phyloP scores from a whole-genome alignment of 2,113 vertebrate species.

The Sialia sialis region DNA sequence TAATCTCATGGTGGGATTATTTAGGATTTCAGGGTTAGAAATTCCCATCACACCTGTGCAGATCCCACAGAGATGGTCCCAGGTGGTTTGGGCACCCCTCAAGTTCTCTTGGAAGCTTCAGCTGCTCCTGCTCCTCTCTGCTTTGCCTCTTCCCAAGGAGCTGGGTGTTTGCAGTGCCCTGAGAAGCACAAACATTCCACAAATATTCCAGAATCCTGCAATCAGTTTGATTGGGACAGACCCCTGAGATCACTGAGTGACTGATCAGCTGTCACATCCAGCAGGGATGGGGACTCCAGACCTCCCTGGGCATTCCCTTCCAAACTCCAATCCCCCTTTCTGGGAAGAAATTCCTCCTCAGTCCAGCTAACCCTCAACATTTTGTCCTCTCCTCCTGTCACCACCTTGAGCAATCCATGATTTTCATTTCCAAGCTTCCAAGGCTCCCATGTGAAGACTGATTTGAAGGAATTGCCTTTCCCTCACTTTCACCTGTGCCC shows the following conservation, averaged over 20 bases:
- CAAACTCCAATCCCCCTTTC: not conserved
- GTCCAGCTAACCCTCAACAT: not conserved
- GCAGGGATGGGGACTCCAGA: not conserved
- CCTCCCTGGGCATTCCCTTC: not conserved
- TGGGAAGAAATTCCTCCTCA: not conserved
- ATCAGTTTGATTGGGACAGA: not conserved
- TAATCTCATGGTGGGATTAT: not conserved
- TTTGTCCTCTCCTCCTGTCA: not conserved
- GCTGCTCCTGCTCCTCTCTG: not conserved
- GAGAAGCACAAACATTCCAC: not conserved
- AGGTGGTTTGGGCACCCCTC: not conserved
- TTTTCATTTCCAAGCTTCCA: not conserved
- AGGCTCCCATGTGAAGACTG: not conserved
- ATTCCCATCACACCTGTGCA: not conserved
- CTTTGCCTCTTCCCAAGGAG: not conserved
- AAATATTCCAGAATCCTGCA: not conserved
- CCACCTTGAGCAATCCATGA: not conserved
- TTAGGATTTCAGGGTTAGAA: not conserved
- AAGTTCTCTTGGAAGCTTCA: not conserved
- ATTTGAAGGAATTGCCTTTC: not conserved
- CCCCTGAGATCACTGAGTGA: not conserved
- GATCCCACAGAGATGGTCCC: not conserved
- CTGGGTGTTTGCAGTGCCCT: not conserved
- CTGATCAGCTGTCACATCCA: not conserved
- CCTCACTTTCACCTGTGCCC: not conserved